phyloP scores from a whole-genome alignment of 2,113 vertebrate species.

The Ptilonorhynchus violaceus region DNA sequence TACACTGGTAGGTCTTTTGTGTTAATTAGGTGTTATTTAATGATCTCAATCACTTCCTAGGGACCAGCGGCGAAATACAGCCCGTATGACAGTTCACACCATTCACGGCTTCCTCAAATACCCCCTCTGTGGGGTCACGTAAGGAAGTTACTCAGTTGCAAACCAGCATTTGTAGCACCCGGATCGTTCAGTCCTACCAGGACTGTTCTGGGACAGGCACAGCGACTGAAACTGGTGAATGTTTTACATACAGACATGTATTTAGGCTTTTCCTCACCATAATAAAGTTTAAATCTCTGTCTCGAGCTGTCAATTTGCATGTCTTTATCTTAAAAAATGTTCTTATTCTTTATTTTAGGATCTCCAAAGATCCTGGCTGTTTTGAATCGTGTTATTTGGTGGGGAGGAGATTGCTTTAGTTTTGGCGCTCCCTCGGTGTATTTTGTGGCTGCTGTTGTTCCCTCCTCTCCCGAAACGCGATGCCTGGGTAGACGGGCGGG shows the following conservation, averaged over 20 bases:
- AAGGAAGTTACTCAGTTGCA: too few relatives aligned
- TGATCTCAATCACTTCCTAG: not conserved
- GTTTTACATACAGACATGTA: not conserved
- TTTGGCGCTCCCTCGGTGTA: not conserved
- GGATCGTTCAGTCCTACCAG: fast-evolving
- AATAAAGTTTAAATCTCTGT: not conserved
- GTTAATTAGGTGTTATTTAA: not conserved
- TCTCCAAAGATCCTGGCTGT: not conserved
- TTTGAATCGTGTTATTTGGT: not conserved
- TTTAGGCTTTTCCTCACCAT: not conserved
- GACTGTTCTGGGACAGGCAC: fast-evolving
- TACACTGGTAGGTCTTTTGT: not conserved
- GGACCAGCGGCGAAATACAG: not conserved
- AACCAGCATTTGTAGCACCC: not conserved
- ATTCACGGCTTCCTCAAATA: not conserved
- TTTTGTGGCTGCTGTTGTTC: not conserved
- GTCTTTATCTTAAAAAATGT: not conserved
- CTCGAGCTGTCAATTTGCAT: not conserved
- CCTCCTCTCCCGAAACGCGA: not conserved
- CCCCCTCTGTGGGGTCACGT: fast-evolving
- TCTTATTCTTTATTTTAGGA: not conserved
- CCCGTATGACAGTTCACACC: not conserved
- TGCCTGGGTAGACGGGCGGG: not conserved
- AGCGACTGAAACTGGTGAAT: not conserved
- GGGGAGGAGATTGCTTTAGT: not conserved